These are phyloP conservation scores for Microctonus hyperodae DNA, from an alignment of 2,888 invertebrate genomes.

Conservation along the genomic window DNA sequence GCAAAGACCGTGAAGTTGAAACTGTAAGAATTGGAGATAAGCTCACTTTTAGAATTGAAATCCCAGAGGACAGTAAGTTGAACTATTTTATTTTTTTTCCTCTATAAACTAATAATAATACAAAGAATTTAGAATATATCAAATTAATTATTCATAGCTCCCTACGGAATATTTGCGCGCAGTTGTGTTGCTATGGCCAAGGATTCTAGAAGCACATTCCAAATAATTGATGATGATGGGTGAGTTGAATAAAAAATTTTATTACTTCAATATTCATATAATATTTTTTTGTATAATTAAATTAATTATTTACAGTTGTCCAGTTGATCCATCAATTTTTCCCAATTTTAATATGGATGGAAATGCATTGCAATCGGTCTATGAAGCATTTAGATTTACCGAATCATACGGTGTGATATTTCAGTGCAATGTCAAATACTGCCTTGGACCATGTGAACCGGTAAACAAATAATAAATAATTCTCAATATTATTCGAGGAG, in stretches of 20 bases:
- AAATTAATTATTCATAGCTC: constrained; percentile 71
- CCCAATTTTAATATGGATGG: constrained; percentile 91
- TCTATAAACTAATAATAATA: too few species aligned
- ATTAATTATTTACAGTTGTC: constrained; percentile 69
- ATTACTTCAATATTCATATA: not conserved
- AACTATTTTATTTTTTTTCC: constrained; percentile 20
- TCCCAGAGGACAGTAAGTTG: constrained; percentile 91
- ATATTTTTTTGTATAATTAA: not conserved
- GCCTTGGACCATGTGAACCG: constrained; percentile 92
- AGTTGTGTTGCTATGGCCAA: constrained; percentile 98
- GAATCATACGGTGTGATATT: constrained; percentile 97
- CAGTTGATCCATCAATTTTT: constrained; percentile 92
- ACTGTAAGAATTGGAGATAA: constrained; percentile 94
- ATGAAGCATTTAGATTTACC: constrained; percentile 95
- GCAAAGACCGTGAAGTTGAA: constrained; percentile 86
- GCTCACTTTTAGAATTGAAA: constrained; percentile 94
- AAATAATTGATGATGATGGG: constrained; percentile 95
- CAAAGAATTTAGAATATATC: constrained; percentile 5
- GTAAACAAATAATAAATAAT: constrained; percentile 65
- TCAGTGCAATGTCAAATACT: constrained; percentile 97
- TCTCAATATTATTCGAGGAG: too few species aligned
- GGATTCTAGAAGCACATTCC: constrained; percentile 94
- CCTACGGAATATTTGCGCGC: constrained; percentile 93
- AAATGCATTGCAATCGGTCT: constrained; percentile 88
- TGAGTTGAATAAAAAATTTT: constrained; percentile 55